Evolutionary conservation across 2,797 vertebrate species (phyloP), one percentile per base, ranked within the genome.

Genomic region (Sebastes alutus): DNA sequence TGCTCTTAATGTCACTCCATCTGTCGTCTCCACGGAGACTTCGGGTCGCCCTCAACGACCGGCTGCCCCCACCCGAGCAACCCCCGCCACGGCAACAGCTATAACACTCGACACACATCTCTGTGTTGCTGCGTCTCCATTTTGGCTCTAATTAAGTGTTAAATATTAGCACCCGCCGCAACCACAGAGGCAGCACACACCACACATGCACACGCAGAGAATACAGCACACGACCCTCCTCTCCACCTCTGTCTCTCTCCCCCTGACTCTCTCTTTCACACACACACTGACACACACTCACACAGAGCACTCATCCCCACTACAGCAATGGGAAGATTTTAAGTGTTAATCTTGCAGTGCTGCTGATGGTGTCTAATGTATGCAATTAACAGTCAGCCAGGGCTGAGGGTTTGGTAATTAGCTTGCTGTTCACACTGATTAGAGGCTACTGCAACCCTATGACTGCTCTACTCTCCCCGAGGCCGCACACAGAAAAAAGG

Each of bases 1-100:
- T 96, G 96, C 96, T 97, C 97, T 98, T 99, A 99, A 99, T 98
- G 98, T 98, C 97, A 97, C 97, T 98, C 98, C 98, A 98, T 99
- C 97, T 99, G 98, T 97, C 97, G 96, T 93, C 95, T 97, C 97
- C 96, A 96, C 96, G 94, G 97, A 97, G 96, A 96, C 91, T 94
- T 95, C 96, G 97, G 96, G 97, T 97, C 97, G 97, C 98, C 96
- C 92, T 94, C 94, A 84, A 94, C 79, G 87, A 93, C 91, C 85
- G 78, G 54, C 75, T 85, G 90, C 92, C 91, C 91, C 88, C 87
- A 86, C 89, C 85, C 67, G 32, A 54, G 81, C 85, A 80, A 82
- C 86, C 83, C 83, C 82, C 25, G 16, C 83, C 84, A 86, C 55
- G 1, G 84, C 73, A 59, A 77, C 80, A 77, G 88, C 87, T 69